Evolutionary conservation across 2,113 vertebrate genomes (phyloP).

Genomic region (Psammodynastes pulverulentus): DNA sequence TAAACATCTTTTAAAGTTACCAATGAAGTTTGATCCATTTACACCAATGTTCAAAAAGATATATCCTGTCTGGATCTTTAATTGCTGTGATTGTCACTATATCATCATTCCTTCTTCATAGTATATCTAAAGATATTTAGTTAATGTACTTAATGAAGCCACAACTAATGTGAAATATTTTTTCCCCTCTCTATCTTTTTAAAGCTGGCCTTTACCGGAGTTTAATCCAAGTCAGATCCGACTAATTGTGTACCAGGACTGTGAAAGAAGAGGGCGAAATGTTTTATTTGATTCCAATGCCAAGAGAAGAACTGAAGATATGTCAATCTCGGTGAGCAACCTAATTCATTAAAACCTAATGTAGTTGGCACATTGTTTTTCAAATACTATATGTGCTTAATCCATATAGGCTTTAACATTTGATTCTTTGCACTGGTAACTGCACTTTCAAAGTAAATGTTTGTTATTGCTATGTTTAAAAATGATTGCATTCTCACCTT

Average conservation of each 20-base stretch:
- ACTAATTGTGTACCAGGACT: slow-evolving; percentile 97
- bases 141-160: neutral
- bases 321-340: slow-evolving; percentile 83
- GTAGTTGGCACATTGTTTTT: neutral
- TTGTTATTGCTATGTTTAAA: slow-evolving; percentile 37
- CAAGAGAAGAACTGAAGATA: slow-evolving; percentile 88
- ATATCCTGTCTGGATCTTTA: neutral
- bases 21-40: neutral
- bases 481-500: slow-evolving; percentile 7
- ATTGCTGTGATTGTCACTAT: neutral
- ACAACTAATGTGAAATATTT: neutral
- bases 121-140: slow-evolving; percentile 27
- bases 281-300: slow-evolving; percentile 95
- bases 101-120: slow-evolving; percentile 9
- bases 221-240: slow-evolving; percentile 95
- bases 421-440: slow-evolving; percentile 2
- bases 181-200: slow-evolving; percentile 50
- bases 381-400: slow-evolving; percentile 6
- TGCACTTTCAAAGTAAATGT: neutral
- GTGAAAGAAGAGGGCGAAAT: slow-evolving; percentile 92
- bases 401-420: slow-evolving; percentile 10
- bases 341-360: slow-evolving; percentile 22
- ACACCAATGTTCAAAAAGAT: neutral
- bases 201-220: slow-evolving; percentile 91
- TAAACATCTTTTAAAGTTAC: neutral